Conservation (phyloP, 2,113 vertebrate species). For the Pedionomus torquatus region DNA sequence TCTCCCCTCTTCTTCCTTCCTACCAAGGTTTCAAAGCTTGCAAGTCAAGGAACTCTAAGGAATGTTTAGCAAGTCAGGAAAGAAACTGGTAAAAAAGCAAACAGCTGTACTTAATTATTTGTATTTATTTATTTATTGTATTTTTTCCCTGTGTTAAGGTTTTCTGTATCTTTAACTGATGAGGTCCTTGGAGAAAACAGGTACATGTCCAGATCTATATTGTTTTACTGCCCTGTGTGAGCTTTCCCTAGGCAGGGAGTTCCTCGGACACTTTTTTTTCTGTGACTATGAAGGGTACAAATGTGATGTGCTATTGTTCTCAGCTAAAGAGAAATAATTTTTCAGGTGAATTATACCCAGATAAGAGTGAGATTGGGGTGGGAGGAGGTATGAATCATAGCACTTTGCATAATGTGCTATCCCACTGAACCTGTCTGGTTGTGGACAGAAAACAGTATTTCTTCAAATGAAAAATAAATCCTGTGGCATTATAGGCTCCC, state of each 20-base stretch:
- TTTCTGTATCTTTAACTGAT: not conserved
- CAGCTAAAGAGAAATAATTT: not conserved
- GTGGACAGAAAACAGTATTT: constrained; percentile 18
- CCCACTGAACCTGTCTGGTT: not conserved
- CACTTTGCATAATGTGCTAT: not conserved
- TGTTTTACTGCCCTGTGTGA: not conserved
- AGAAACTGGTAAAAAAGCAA: not conserved
- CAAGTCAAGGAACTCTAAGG: not conserved
- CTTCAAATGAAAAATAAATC: constrained; percentile 48
- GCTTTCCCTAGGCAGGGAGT: not conserved
- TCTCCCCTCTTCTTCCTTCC: not conserved
- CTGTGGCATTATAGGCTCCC: not conserved
- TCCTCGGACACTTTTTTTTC: not conserved
- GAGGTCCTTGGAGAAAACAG: not conserved
- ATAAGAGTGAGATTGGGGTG: not conserved
- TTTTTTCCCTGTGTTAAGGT: not conserved
- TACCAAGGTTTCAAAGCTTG: not conserved
- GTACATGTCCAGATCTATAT: not conserved
- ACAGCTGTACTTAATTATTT: not conserved
- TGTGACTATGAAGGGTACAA: not conserved
- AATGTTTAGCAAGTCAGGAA: not conserved
- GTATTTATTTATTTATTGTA: not conserved
- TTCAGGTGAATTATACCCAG: not conserved
- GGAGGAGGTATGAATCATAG: not conserved
- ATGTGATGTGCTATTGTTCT: not conserved